Conservation (phyloP, 2,888 invertebrate species). For the Molanna angustata region DNA sequence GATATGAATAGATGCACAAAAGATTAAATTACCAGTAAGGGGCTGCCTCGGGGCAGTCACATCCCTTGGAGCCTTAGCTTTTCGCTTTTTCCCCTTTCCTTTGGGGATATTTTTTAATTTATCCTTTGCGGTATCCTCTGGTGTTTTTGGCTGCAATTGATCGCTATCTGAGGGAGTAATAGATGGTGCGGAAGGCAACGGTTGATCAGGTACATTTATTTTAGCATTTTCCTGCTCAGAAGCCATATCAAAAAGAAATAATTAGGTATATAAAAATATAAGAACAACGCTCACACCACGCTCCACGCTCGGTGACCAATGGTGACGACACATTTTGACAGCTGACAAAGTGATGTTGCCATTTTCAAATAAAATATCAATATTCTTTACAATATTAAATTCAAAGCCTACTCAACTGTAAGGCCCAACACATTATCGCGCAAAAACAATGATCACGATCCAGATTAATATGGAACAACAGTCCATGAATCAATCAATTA, state of each 20-base stretch:
- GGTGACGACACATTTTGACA: too few relatives aligned
- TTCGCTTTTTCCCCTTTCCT: slow-evolving; percentile 60
- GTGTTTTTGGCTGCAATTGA: not conserved
- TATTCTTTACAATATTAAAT: too few relatives aligned
- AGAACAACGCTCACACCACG: not conserved
- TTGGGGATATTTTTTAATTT: slow-evolving; percentile 38
- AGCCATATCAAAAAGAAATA: slow-evolving; percentile 9
- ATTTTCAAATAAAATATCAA: too few relatives aligned
- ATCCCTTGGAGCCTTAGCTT: slow-evolving; percentile 67
- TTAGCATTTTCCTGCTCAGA: slow-evolving; percentile 10
- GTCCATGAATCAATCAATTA: too few relatives aligned
- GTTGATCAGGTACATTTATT: slow-evolving; percentile 1
- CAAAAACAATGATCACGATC: too few relatives aligned
- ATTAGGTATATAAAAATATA: not conserved
- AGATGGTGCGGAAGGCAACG: not conserved
- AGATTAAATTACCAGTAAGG: slow-evolving; percentile 55
- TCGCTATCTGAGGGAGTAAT: slow-evolving; percentile 2
- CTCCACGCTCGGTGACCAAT: too few relatives aligned
- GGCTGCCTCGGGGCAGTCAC: slow-evolving; percentile 71
- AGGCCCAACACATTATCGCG: too few relatives aligned
- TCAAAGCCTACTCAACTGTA: too few relatives aligned
- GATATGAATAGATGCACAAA: not conserved
- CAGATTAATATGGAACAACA: too few relatives aligned
- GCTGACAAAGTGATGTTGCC: too few relatives aligned
- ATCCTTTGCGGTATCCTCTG: not conserved